Conservation (phyloP, 2,797 vertebrate genomes). For the Phyllotis vaccarum region DNA sequence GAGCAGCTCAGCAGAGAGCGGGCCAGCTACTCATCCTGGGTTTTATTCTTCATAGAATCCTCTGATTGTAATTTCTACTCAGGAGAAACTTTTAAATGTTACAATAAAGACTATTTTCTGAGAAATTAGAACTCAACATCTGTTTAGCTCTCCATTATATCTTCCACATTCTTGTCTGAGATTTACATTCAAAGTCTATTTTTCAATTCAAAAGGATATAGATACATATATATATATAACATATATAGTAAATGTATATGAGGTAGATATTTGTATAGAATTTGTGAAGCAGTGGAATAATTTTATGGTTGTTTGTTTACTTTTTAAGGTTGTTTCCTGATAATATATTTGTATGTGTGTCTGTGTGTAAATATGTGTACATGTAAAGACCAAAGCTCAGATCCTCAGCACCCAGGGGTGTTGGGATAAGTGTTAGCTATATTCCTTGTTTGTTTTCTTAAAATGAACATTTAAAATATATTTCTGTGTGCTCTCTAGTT, state of each 20-base stretch:
- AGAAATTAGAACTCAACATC: background rate
- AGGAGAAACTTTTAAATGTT: background rate
- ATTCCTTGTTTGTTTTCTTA: background rate
- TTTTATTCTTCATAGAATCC: slow-evolving; percentile 40
- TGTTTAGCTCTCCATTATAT: slow-evolving; percentile 16
- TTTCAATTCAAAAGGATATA: background rate
- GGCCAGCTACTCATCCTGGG: slow-evolving; percentile 5
- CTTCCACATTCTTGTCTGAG: slow-evolving; percentile 14
- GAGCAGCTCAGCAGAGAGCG: background rate
- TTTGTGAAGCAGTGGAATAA: background rate
- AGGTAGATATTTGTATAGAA: background rate
- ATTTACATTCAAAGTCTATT: slow-evolving; percentile 42
- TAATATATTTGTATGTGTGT: background rate
- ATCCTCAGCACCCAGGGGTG: background rate
- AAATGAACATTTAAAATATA: background rate
- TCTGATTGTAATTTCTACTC: slow-evolving; percentile 17
- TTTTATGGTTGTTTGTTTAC: background rate
- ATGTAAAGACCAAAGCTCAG: background rate
- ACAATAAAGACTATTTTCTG: slow-evolving; percentile 40
- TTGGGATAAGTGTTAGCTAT: background rate
- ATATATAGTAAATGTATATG: background rate
- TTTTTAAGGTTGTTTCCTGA: background rate
- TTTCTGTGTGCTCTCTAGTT: background rate
- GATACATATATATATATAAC: background rate
- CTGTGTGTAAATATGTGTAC: background rate